Conservation (phyloP, 2,888 invertebrate genomes). For the Pristionchus exspectatus region DNA sequence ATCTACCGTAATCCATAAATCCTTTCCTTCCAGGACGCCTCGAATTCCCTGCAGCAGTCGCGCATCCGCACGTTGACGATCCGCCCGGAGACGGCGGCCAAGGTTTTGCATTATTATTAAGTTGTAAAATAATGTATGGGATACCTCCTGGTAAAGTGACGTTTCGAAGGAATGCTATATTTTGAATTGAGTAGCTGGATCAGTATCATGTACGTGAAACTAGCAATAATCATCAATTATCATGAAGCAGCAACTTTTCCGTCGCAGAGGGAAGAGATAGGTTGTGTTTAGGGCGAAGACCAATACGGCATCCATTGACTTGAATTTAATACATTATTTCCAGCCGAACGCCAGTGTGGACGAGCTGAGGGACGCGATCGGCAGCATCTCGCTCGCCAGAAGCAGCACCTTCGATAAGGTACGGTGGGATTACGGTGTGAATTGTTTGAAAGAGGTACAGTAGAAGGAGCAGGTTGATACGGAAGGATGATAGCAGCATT, state of each 20-base stretch:
- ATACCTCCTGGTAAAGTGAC: too few species aligned
- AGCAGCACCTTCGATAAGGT: conserved; percentile 75
- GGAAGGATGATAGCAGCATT: background rate
- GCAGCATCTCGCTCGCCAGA: conserved; percentile 71
- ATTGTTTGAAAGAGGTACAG: background rate
- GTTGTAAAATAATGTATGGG: too few species aligned
- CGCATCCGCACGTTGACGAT: conserved; percentile 67
- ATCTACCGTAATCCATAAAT: conserved; percentile 56
- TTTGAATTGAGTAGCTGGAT: too few species aligned
- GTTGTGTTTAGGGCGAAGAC: too few species aligned
- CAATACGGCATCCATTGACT: too few species aligned
- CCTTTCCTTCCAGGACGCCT: conserved; percentile 25
- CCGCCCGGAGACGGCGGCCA: conserved; percentile 59
- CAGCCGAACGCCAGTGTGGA: conserved; percentile 68
- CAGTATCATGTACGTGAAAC: too few species aligned
- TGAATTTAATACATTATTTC: background rate
- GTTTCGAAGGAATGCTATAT: too few species aligned
- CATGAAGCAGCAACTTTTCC: background rate
- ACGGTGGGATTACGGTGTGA: background rate
- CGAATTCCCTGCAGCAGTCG: conserved; percentile 63
- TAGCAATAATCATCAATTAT: background rate
- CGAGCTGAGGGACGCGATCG: conserved; percentile 75
- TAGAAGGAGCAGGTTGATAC: background rate
- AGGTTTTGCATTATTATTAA: background rate
- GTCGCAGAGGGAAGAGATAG: too few species aligned